Percentiles rank a stretch among this genome's conserved stretches.
These are phyloP conservation scores for Nomada lathburiana DNA, from an alignment of 2,888 invertebrate genomes.

Conservation along the genomic window DNA sequence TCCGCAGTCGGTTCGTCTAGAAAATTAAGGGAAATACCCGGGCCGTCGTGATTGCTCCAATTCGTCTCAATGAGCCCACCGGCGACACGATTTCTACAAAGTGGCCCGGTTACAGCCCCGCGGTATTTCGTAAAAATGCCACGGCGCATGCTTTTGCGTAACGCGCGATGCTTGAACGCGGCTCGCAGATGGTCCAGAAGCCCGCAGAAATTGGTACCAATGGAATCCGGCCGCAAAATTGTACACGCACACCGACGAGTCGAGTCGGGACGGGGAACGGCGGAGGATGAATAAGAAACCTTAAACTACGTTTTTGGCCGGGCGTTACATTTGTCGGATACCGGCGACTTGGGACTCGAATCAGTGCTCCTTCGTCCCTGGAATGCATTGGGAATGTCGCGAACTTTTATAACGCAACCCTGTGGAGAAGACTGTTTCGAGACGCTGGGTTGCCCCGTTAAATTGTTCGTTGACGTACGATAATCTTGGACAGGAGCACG, in stretches of 20 bases:
- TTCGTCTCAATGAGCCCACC: background rate
- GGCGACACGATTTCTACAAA: background rate
- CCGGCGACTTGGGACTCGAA: conserved; percentile 57
- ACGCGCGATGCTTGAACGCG: conserved; percentile 23
- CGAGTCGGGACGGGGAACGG: conserved; percentile 1
- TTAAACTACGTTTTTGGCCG: conserved; percentile 76
- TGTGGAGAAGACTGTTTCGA: background rate
- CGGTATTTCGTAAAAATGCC: conserved; percentile 20
- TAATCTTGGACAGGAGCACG: conserved; percentile 1
- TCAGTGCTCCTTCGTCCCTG: conserved; percentile 38
- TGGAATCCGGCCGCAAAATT: conserved; percentile 73
- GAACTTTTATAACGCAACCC: conserved; percentile 39
- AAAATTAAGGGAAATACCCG: background rate
- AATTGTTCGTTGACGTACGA: background rate
- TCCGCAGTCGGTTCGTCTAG: background rate
- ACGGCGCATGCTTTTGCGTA: conserved; percentile 20
- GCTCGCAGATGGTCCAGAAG: conserved; percentile 30
- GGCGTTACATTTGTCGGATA: conserved; percentile 80
- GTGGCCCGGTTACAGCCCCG: background rate
- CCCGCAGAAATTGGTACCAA: conserved; percentile 30
- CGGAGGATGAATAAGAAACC: conserved; percentile 67
- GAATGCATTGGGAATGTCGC: conserved; percentile 60
- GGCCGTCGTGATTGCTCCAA: background rate
- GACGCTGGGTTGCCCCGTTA: background rate
- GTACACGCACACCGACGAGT: conserved; percentile 57